These are phyloP conservation scores for Ochropleura leucogaster DNA, from an alignment of 2,888 invertebrate genomes.

Conservation along the genomic window DNA sequence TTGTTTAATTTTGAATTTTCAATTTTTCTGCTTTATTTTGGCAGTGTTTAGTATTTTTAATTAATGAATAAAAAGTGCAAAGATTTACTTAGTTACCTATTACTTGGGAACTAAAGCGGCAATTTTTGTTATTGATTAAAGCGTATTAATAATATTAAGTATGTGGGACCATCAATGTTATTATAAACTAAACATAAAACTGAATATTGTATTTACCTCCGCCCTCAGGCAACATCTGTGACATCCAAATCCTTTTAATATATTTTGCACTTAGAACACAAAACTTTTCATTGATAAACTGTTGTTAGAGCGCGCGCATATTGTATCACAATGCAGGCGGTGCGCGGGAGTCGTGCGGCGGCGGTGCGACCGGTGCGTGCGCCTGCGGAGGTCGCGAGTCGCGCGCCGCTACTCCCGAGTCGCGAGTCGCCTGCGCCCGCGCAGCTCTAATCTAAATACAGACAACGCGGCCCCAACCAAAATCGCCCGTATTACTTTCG, in stretches of 20 bases:
- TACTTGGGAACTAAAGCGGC: no score
- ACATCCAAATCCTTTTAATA: conserved; percentile 83
- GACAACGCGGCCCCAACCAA: conserved; percentile 88
- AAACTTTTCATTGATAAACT: conserved; percentile 71
- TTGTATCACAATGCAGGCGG: conserved; percentile 50
- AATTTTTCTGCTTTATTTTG: conserved; percentile 6
- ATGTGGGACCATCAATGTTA: neutral
- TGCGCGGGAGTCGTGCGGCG: conserved; percentile 48
- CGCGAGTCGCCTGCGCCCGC: conserved; percentile 72
- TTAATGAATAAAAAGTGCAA: neutral
- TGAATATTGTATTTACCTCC: conserved; percentile 82
- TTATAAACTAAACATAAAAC: conserved; percentile 4
- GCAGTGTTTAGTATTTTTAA: neutral
- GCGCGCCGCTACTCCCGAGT: conserved; percentile 56
- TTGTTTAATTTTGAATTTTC: conserved; percentile 18
- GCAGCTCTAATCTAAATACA: conserved; percentile 88
- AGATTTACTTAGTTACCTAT: neutral
- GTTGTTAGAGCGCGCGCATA: conserved; percentile 54
- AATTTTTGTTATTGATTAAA: neutral
- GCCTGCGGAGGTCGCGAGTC: conserved; percentile 56
- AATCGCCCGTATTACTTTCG: conserved; percentile 89
- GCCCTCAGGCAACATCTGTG: conserved; percentile 88
- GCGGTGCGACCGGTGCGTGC: conserved; percentile 43
- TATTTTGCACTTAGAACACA: conserved; percentile 70
- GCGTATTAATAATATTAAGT: neutral